phyloP scores from a whole-genome alignment of 2,888 invertebrate species.

The Hypolimnas misippus region DNA sequence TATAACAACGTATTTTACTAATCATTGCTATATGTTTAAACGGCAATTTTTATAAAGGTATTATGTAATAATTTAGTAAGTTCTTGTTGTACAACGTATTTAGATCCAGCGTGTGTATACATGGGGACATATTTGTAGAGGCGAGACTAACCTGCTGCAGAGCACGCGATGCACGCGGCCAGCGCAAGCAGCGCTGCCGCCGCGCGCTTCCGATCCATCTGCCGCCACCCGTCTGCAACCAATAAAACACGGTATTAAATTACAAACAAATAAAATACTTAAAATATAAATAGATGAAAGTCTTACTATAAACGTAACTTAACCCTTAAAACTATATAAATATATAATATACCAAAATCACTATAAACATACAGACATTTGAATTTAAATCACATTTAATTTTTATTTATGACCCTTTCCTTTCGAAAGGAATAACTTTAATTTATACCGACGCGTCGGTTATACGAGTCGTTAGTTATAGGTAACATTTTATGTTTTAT shows the following conservation, averaged over 20 bases:
- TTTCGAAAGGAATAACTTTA: slow-evolving; percentile 1
- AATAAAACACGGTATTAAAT: slow-evolving; percentile 37
- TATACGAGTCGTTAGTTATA: not conserved
- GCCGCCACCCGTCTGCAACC: slow-evolving; percentile 77
- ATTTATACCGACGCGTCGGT: not conserved
- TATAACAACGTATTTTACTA: no score
- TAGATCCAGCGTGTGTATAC: no score
- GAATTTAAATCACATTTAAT: not conserved
- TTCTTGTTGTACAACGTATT: no score
- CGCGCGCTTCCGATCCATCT: slow-evolving; percentile 83
- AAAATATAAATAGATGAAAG: not conserved
- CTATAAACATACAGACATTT: not conserved
- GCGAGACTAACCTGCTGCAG: slow-evolving; percentile 68
- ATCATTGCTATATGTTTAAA: no score
- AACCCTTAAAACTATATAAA: not conserved
- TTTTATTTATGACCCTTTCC: not conserved
- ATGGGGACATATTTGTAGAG: no score
- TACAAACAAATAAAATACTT: not conserved
- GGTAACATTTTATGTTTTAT: slow-evolving; percentile 1
- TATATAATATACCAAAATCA: not conserved
- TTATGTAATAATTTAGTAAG: no score
- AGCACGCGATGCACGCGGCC: slow-evolving; percentile 77
- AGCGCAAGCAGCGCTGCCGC: slow-evolving; percentile 82
- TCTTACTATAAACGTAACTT: not conserved
- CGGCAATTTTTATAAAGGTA: no score